Evolutionary conservation across 2,113 vertebrate species (phyloP), one percentile per base, ranked within the genome.

Genomic region (Prionailurus viverrinus): DNA sequence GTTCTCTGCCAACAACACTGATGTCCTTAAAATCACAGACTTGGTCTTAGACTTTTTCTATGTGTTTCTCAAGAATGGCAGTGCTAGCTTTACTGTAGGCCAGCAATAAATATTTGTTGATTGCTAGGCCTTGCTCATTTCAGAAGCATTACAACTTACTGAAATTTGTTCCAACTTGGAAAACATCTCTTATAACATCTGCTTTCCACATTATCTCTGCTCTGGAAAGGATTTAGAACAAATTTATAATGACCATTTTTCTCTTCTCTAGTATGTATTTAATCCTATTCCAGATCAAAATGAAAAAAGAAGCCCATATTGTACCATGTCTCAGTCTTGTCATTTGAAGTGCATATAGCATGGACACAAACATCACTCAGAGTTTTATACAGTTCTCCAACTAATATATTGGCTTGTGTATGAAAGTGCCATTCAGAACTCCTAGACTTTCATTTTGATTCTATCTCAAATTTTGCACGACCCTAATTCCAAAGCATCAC

Each of bases 111-210:
- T 69, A 73, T 55, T 48, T 61, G 6, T 61, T 80, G 51, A 66
- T 76, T 91, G 33, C 68, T 78, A 83, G 41, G 25, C 27, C 23
- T 92, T 68, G 5, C 27, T 94, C 66, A 69, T 80, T 93, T 89
- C 25, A 65, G 21, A 89, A 97, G 68, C 31, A 78, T 87, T 61
- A 84, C 15, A 78, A 94, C 33, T 93, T 91, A 69, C 9, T 65
- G 14, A 68, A 95, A 33, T 3, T 25, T 65, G 94, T 48, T 78
- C 53, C 66, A 95, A 31, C 19, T 78, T 95, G 79, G 73, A 89
- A 96, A 79, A 68, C 9, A 73, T 82, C 10, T 4, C 41, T 66
- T 73, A 55, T 55, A 65, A 90, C 7, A 68, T 66, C 65, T 94
- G 33, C 25, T 90, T 90, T 74, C 80, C 94, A 14, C 61, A 36